Evolutionary conservation across 2,797 vertebrate species (phyloP).

Genomic region (Delichon dasypus): DNA sequence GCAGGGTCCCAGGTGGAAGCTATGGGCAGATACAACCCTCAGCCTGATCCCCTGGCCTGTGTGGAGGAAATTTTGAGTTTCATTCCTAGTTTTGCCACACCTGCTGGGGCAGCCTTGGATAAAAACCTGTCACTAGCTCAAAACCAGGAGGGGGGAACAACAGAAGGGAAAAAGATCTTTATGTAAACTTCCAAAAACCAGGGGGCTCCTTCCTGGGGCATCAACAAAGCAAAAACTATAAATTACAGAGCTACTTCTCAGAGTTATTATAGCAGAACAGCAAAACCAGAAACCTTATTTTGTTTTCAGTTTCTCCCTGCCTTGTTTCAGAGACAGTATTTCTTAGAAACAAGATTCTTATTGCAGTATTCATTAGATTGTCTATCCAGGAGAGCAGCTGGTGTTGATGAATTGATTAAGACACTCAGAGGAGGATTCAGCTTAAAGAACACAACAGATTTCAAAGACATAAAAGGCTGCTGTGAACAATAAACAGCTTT

Average conservation of each 20-base stretch:
- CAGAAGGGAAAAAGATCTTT: neutral
- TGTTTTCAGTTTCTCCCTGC: neutral
- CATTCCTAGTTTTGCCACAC: neutral
- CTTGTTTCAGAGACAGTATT: neutral
- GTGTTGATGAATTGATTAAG: conserved; percentile 24
- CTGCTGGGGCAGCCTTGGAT: neutral
- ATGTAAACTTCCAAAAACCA: neutral
- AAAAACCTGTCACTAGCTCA: neutral
- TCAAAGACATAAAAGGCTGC: neutral
- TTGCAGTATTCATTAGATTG: conserved; percentile 29
- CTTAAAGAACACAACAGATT: neutral
- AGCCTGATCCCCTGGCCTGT: accelerated
- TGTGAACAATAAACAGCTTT: neutral
- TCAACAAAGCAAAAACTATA: neutral
- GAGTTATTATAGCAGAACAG: neutral
- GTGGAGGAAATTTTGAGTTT: neutral
- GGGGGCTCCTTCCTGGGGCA: neutral
- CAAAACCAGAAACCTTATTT: neutral
- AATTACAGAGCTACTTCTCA: neutral
- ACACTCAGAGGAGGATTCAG: neutral
- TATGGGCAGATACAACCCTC: neutral
- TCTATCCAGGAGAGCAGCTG: conserved; percentile 36
- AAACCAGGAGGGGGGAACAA: neutral
- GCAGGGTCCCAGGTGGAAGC: neutral
- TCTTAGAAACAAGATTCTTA: conserved; percentile 7